Conservation (phyloP, 2,113 vertebrate species). For the Python bivittatus region DNA sequence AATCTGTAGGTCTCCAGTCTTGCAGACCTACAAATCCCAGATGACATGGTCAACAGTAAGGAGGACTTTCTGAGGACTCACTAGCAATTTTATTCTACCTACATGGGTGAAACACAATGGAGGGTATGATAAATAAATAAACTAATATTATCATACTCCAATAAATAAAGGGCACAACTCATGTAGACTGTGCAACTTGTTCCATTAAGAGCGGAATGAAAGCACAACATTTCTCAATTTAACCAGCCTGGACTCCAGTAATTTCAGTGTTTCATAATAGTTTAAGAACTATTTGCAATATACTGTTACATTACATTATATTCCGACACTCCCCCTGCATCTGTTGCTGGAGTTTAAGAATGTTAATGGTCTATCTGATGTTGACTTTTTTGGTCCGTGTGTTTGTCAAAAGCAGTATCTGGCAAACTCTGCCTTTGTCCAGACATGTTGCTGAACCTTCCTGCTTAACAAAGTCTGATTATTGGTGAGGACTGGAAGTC, state of each 20-base stretch:
- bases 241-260: neutral
- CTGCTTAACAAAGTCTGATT: neutral
- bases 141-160: neutral
- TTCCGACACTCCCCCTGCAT: neutral
- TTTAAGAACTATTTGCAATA: neutral
- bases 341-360: neutral
- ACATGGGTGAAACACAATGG: neutral
- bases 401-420: neutral
- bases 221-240: neutral
- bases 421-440: neutral
- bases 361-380: neutral
- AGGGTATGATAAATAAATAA: neutral
- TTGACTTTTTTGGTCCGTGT: neutral
- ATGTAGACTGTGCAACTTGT: neutral
- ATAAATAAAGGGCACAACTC: neutral
- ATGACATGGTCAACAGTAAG: neutral
- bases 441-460: neutral
- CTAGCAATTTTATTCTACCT: neutral
- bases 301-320: neutral
- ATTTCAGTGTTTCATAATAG: neutral
- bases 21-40: neutral
- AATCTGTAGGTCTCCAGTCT: neutral
- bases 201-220: neutral
- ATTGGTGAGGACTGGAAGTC: neutral
- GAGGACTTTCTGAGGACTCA: neutral